Conservation (phyloP, 2,888 invertebrate species). For the Teleogryllus oceanicus region DNA sequence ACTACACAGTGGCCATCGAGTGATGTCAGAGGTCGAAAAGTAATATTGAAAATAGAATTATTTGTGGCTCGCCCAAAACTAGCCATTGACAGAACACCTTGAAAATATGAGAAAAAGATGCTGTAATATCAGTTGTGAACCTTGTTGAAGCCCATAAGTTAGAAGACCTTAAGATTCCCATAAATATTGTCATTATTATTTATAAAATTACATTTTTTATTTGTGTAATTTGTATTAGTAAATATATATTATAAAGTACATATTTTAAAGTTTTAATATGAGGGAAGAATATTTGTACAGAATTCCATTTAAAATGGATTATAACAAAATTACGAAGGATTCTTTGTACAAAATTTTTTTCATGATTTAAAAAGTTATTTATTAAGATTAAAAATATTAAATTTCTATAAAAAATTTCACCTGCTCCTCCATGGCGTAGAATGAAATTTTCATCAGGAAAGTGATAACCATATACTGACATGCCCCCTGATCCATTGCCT, state of each 20-base stretch:
- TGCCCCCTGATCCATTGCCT: conserved; percentile 57
- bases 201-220: too few species aligned
- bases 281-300: too few species aligned
- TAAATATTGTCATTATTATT: too few species aligned
- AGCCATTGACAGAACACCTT: conserved; percentile 54
- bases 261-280: too few species aligned
- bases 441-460: conserved; percentile 50
- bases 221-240: too few species aligned
- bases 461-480: conserved; percentile 48
- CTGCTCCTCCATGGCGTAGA: conserved; percentile 54
- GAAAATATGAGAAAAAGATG: conserved; percentile 19
- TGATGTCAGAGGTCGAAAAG: conserved; percentile 54
- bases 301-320: background rate
- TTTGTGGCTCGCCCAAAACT: conserved; percentile 49
- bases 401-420: conserved; percentile 39
- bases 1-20: conserved; percentile 55
- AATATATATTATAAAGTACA: too few species aligned
- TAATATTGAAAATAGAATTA: conserved; percentile 57
- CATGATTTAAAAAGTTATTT: too few species aligned
- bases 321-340: too few species aligned
- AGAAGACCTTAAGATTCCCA: too few species aligned
- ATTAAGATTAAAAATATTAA: background rate
- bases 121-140: too few species aligned
- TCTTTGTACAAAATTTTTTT: too few species aligned
- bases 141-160: too few species aligned